Conservation (phyloP, 2,797 vertebrate species). For the Zenarchopterus dispar region DNA sequence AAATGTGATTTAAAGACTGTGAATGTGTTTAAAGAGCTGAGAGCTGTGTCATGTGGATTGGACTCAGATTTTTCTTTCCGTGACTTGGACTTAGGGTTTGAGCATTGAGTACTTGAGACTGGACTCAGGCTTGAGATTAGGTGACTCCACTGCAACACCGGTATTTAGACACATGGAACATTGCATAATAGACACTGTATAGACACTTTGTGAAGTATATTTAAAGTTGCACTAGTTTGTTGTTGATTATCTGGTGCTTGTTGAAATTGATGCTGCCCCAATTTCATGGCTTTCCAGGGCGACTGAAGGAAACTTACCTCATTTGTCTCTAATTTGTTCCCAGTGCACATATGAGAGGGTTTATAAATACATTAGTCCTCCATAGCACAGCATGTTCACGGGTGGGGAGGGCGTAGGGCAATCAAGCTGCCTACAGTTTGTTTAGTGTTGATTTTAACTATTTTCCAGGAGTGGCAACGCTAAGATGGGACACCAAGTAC, state of each 20-base stretch:
- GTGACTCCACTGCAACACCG: too few species aligned
- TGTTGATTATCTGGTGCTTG: constrained; percentile 48
- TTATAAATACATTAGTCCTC: constrained; percentile 76
- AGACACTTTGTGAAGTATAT: constrained; percentile 45
- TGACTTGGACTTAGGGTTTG: too few species aligned
- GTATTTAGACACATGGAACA: too few species aligned
- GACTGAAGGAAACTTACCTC: constrained; percentile 64
- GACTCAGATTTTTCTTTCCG: too few species aligned
- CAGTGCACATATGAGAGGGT: constrained; percentile 70
- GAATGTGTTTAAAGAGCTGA: too few species aligned
- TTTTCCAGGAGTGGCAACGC: constrained; percentile 19
- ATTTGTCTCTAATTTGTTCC: constrained; percentile 78
- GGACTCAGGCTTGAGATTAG: too few species aligned
- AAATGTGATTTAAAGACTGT: too few species aligned
- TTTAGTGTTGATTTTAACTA: constrained; percentile 35
- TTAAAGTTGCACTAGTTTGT: constrained; percentile 65
- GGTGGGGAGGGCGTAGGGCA: constrained; percentile 42
- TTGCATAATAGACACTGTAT: background rate
- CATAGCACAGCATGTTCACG: constrained; percentile 28
- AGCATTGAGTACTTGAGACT: too few species aligned
- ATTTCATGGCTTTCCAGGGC: constrained; percentile 64
- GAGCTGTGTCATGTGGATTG: too few species aligned
- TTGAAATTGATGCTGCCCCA: constrained; percentile 67
- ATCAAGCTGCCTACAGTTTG: constrained; percentile 49
- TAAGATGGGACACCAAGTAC: constrained; percentile 38